Conservation (phyloP, 2,797 vertebrate genomes). For the Staurois parvus region DNA sequence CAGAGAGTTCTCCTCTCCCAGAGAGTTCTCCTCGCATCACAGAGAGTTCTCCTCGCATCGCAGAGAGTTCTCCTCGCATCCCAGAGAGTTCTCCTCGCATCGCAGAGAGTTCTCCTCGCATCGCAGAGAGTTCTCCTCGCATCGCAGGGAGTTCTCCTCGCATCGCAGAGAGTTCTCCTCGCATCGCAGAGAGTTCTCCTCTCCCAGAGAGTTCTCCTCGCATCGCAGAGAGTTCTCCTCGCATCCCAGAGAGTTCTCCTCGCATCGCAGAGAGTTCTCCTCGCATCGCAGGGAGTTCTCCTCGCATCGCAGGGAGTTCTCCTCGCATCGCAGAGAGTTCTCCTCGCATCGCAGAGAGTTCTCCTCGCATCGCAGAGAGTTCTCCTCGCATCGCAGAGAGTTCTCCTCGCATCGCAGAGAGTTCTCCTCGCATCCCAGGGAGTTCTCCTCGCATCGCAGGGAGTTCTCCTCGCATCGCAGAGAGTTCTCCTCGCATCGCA, state of each 20-base stretch:
- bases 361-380: slow-evolving; percentile 27
- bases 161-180: slow-evolving; percentile 34
- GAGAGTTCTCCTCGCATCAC: slow-evolving; percentile 34
- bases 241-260: slow-evolving; percentile 26
- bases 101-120: slow-evolving; percentile 27
- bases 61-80: slow-evolving; percentile 23
- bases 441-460: slow-evolving; percentile 30
- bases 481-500: slow-evolving; percentile 32
- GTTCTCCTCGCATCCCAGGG: slow-evolving; percentile 11
- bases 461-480: slow-evolving; percentile 30
- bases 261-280: slow-evolving; percentile 31
- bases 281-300: slow-evolving; percentile 32
- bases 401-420: slow-evolving; percentile 25
- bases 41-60: slow-evolving; percentile 33
- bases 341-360: slow-evolving; percentile 28
- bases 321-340: slow-evolving; percentile 33
- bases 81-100: slow-evolving; percentile 27
- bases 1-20: no score
- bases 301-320: slow-evolving; percentile 29
- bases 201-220: slow-evolving; percentile 14
- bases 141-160: slow-evolving; percentile 32
- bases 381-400: slow-evolving; percentile 32
- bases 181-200: slow-evolving; percentile 33
- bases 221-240: slow-evolving; percentile 34
- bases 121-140: slow-evolving; percentile 30